These are phyloP conservation scores for Monochamus saltuarius DNA, from an alignment of 1,140 invertebrate species.

Conservation along the genomic window DNA sequence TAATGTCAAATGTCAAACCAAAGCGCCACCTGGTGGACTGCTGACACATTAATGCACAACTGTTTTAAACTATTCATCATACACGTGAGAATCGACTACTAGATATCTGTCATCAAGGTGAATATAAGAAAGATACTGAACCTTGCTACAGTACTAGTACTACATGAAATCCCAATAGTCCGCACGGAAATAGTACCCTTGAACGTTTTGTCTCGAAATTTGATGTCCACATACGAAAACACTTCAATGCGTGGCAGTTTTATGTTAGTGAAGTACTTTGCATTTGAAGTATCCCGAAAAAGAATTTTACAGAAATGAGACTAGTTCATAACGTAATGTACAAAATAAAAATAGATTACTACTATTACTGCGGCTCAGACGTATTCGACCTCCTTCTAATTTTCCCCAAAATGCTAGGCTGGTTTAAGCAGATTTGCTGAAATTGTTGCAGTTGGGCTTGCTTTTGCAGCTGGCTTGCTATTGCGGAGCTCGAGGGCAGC, in stretches of 20 bases:
- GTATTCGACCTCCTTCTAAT: constrained; percentile 26
- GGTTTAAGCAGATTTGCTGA: constrained; percentile 26
- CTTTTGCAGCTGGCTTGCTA: constrained; percentile 27
- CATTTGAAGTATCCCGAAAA: constrained; percentile 15
- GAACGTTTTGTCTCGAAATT: neutral
- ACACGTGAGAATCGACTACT: no score
- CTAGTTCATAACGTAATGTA: constrained; percentile 28
- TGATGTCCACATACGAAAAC: constrained; percentile 7
- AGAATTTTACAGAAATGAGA: constrained; percentile 23
- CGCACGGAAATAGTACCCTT: neutral
- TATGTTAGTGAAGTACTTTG: constrained; percentile 25
- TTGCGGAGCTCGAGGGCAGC: constrained; percentile 21
- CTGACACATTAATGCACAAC: no score
- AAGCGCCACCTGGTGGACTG: no score
- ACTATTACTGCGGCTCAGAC: constrained; percentile 26
- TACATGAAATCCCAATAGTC: no score
- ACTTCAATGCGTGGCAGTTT: constrained; percentile 27
- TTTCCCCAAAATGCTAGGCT: constrained; percentile 24
- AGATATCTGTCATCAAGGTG: no score
- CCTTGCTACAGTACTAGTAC: no score
- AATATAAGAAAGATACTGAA: no score
- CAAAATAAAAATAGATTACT: constrained; percentile 7
- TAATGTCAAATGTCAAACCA: no score
- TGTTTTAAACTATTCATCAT: no score
- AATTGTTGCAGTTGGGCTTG: constrained; percentile 30